Evolutionary conservation across 2,113 vertebrate species (phyloP).

Genomic region (Spea bombifrons): DNA sequence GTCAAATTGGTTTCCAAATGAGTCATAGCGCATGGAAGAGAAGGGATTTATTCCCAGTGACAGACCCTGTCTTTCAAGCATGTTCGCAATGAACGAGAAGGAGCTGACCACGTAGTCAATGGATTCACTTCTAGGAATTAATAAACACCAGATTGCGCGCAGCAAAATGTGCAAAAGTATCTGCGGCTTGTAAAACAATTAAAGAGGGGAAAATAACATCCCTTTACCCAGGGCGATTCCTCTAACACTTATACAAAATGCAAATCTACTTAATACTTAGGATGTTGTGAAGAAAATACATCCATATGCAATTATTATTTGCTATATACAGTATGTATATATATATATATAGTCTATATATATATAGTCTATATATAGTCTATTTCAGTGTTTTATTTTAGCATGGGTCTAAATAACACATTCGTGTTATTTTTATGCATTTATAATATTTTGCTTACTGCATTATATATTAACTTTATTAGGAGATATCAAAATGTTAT

Average conservation of each 20-base stretch:
- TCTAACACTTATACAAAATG: not conserved
- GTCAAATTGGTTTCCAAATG: conserved; percentile 31
- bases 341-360: not conserved
- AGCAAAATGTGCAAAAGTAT: conserved; percentile 51
- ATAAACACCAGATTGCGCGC: conserved; percentile 55
- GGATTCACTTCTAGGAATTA: conserved; percentile 52
- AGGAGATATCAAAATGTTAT: too few relatives aligned
- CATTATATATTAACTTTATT: too few relatives aligned
- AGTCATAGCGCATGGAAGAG: not conserved
- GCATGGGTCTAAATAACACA: too few relatives aligned
- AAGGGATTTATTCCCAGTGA: not conserved
- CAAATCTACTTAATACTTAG: not conserved
- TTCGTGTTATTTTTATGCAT: too few relatives aligned
- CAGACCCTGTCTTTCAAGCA: not conserved
- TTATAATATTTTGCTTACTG: too few relatives aligned
- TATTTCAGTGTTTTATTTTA: too few relatives aligned
- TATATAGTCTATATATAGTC: not conserved
- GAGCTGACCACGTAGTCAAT: conserved; percentile 3
- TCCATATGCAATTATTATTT: too few relatives aligned
- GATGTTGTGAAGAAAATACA: not conserved
- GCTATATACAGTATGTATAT: not conserved
- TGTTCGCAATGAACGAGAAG: conserved; percentile 39
- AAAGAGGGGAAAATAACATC: not conserved
- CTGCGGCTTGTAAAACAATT: conserved; percentile 50
- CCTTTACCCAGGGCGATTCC: not conserved